Conservation (phyloP, 2,888 invertebrate species). For the Oligia fasciuncula region DNA sequence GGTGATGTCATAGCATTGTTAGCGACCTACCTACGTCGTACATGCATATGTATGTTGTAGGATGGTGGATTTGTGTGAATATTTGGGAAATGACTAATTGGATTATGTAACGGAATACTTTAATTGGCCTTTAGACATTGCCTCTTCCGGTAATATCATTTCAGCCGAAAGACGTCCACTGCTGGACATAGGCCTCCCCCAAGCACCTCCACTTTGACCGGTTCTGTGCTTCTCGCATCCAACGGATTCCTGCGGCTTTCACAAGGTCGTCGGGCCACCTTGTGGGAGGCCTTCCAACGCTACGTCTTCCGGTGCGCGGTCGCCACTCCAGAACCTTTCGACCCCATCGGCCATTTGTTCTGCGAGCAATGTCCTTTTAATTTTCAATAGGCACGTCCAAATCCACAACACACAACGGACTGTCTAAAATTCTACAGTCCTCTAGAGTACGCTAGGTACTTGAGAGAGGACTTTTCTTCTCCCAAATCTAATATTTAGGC, state of each 20-base stretch:
- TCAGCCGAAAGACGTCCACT: too few relatives aligned
- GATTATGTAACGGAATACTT: slow-evolving; percentile 1
- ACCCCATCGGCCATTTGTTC: too few relatives aligned
- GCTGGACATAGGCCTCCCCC: too few relatives aligned
- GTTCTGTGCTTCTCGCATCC: too few relatives aligned
- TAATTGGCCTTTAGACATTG: not conserved
- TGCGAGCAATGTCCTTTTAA: too few relatives aligned
- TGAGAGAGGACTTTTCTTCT: not conserved
- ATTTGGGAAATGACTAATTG: slow-evolving; percentile 23
- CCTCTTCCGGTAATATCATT: too few relatives aligned
- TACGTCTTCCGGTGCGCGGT: too few relatives aligned
- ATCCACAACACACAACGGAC: not conserved
- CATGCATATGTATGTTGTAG: slow-evolving; percentile 5
- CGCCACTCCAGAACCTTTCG: too few relatives aligned
- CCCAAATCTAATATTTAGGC: not conserved
- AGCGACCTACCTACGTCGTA: slow-evolving; percentile 50
- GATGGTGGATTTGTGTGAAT: not conserved
- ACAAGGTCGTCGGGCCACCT: too few relatives aligned
- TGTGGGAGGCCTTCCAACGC: too few relatives aligned
- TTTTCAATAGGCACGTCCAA: not conserved
- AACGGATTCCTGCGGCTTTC: too few relatives aligned
- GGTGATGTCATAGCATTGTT: slow-evolving; percentile 75
- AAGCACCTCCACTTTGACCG: too few relatives aligned
- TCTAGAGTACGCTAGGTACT: not conserved
- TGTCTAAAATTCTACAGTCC: not conserved